Conservation (phyloP, 92 coral and sea anemone genomes). For the Porites cylindrica region DNA sequence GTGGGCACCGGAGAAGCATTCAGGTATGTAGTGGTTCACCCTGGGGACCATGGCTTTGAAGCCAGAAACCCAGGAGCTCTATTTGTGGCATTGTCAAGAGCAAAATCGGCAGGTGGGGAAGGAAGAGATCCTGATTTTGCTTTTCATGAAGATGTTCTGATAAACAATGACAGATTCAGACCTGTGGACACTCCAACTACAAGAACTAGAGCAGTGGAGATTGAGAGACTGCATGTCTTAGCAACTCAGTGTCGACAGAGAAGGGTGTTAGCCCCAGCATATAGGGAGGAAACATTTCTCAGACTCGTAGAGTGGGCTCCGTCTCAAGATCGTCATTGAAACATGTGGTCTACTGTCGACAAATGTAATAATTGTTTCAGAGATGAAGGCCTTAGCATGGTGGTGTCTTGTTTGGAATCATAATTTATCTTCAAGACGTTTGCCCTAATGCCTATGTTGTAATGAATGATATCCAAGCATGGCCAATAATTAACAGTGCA, state of each 20-base stretch:
- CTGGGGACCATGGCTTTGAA: too few relatives aligned
- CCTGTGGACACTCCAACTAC: conserved; percentile 53
- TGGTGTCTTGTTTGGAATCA: too few relatives aligned
- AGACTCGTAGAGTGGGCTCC: conserved; percentile 54
- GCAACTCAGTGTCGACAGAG: conserved; percentile 14
- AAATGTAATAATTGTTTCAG: too few relatives aligned
- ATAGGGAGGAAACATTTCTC: conserved; percentile 24
- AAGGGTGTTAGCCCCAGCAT: conserved; percentile 29
- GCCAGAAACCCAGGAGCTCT: too few relatives aligned
- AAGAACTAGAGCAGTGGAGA: conserved; percentile 17
- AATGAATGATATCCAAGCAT: too few relatives aligned
- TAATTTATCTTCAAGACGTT: too few relatives aligned
- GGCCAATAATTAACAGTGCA: too few relatives aligned
- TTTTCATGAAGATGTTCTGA: background rate
- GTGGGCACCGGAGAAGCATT: too few relatives aligned
- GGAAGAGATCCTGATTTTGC: conserved; percentile 55
- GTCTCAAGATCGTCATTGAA: background rate
- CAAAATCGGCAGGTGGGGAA: conserved; percentile 52
- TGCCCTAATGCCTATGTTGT: too few relatives aligned
- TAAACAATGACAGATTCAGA: conserved; percentile 5
- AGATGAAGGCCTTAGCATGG: too few relatives aligned
- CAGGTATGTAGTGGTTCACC: too few relatives aligned
- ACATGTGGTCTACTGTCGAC: too few relatives aligned
- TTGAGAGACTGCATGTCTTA: background rate
- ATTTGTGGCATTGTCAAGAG: background rate